Conservation (phyloP, 2,797 vertebrate species). For the Telmatherina bonti region DNA sequence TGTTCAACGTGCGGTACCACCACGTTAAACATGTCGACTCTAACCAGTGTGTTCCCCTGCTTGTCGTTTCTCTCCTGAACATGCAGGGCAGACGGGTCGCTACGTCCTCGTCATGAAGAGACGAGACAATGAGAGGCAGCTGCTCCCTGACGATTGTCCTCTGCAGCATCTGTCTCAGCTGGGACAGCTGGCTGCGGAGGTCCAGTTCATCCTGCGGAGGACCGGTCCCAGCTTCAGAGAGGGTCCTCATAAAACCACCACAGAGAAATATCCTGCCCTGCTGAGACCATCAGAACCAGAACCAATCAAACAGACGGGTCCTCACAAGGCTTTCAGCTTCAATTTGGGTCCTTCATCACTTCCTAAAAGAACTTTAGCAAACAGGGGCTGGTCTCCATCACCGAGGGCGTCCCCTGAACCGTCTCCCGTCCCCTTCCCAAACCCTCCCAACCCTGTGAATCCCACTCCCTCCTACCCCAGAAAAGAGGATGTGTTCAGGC, state of each 20-base stretch:
- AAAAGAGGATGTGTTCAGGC: slow-evolving; percentile 86
- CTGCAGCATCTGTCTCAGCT: slow-evolving; percentile 88
- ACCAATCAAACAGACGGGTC: slow-evolving; percentile 69
- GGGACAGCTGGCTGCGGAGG: slow-evolving; percentile 88
- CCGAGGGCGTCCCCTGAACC: slow-evolving; percentile 60
- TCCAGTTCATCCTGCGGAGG: slow-evolving; percentile 90
- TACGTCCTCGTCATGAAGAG: slow-evolving; percentile 91
- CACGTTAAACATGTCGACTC: too few relatives aligned
- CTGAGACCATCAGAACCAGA: slow-evolving; percentile 66
- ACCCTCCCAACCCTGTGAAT: background rate
- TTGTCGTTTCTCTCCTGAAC: slow-evolving; percentile 7
- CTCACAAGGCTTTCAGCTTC: slow-evolving; percentile 85
- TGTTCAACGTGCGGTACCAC: too few relatives aligned
- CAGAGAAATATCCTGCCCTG: slow-evolving; percentile 71
- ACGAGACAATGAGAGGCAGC: slow-evolving; percentile 87
- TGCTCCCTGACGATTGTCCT: slow-evolving; percentile 88
- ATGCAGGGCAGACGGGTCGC: slow-evolving; percentile 92
- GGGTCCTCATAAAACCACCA: slow-evolving; percentile 53
- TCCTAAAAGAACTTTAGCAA: slow-evolving; percentile 43
- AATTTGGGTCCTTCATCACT: slow-evolving; percentile 76
- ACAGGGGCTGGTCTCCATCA: slow-evolving; percentile 68
- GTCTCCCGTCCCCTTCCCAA: slow-evolving; percentile 44
- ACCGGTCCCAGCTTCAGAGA: slow-evolving; percentile 86
- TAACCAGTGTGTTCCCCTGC: too few relatives aligned
- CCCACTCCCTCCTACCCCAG: slow-evolving; percentile 35